Base-by-base conservation (phyloP, 2,113 vertebrate species). In the Egretta garzetta region DNA sequence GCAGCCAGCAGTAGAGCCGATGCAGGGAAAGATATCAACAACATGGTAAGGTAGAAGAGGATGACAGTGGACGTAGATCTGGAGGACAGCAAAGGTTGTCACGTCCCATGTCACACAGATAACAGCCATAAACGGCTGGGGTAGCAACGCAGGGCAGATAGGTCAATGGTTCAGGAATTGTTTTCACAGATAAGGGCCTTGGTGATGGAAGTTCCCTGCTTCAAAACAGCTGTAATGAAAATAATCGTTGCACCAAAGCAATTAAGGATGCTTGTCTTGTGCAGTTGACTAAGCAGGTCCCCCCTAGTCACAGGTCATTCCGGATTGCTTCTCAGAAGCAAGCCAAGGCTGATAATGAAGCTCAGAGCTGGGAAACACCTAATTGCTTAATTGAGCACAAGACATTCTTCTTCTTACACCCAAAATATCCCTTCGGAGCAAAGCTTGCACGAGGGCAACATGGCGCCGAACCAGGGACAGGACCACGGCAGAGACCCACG, bases 241-340 rank as follows among this genome's bases (percentile, higher is more conserved):
- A 87, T 56, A 91, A 88, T 81, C 66, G 24, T 18, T 39, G 66
- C 77, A 66, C 43, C 66, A 55, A 52, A 75, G 93, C 86, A 81
- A 97, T 97, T 96, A 96, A 35, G 67, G 92, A 93, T 86, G 67
- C 86, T 89, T 60, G 88, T 79, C 91, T 81, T 37, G 70, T 77
- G 74, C 80, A 75, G 81, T 70, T 84, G 89, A 96, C 55, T 93
- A 41, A 94, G 87, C 89, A 96, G 81, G 85, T 90, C 32, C 49
- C 87, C 50, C 4, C 71, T 2, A 41, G 81, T 93, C 93, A 85
- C 80, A 62, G 95, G 94, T 93, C 94, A 41, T 23, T 82, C 84
- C 74, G 84, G 66, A 88, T 90, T 75, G 71, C 23, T 94, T 92
- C 90, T 75, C 68, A 76, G 82, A 84, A 94, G 32, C 27, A 16